A percentile compares a stretch with the other conserved stretches of the same genome.
Conservation (phyloP, 2,797 vertebrate genomes). For the Enteromius fasciolatus region DNA sequence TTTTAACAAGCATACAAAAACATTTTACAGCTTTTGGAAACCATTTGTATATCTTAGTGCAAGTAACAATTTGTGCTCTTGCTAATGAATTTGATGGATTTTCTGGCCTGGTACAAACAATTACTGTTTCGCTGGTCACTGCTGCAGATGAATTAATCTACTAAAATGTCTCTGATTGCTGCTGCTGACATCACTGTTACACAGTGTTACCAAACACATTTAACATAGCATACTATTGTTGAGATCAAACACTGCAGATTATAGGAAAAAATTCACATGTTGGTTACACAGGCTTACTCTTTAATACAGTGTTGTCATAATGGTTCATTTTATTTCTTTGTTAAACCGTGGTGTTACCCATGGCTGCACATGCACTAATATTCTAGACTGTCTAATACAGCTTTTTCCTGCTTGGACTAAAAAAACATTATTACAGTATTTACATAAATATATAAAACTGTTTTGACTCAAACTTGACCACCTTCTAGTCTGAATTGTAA, state of each 20-base stretch:
- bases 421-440: background rate
- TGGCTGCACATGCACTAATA: background rate
- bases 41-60: background rate
- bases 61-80: background rate
- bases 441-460: slow-evolving; percentile 1
- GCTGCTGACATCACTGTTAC: background rate
- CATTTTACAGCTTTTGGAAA: background rate
- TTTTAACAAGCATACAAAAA: background rate
- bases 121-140: background rate
- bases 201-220: background rate
- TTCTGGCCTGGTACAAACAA: background rate
- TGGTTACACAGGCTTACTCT: background rate
- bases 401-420: background rate
- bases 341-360: background rate
- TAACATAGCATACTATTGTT: background rate
- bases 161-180: background rate
- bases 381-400: background rate
- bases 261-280: background rate
- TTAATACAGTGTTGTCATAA: background rate
- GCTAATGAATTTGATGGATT: slow-evolving; percentile 3
- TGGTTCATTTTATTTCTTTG: background rate
- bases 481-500: background rate
- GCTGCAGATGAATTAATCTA: background rate
- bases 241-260: background rate
- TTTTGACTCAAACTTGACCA: background rate